A percentile compares a stretch with the other conserved stretches of the same genome.
Conservation (phyloP, 2,888 invertebrate genomes). For the Zygothrica quintamaculata region DNA sequence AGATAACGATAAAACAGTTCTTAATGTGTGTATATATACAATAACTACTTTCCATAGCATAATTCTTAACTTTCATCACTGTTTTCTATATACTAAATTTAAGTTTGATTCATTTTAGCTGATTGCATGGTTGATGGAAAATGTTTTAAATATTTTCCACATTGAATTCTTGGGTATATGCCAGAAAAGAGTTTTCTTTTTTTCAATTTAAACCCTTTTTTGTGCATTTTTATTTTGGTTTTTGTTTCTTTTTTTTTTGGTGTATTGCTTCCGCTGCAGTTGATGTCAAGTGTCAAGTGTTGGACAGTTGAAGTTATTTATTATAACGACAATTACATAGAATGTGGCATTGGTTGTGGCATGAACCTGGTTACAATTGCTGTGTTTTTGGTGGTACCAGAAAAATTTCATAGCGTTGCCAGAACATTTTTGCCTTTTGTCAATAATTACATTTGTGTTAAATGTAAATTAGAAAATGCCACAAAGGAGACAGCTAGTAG, state of each 20-base stretch:
- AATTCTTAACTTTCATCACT: no score
- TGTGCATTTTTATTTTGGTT: slow-evolving; percentile 48
- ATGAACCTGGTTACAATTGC: slow-evolving; percentile 21
- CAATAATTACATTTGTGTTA: slow-evolving; percentile 77
- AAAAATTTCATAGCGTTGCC: slow-evolving; percentile 48
- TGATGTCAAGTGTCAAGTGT: slow-evolving; percentile 82
- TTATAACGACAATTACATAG: slow-evolving; percentile 80
- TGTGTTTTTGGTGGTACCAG: slow-evolving; percentile 20
- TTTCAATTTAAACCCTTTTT: slow-evolving; percentile 22
- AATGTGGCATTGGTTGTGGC: slow-evolving; percentile 19
- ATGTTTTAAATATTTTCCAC: neutral
- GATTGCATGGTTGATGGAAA: no score
- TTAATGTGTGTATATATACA: no score
- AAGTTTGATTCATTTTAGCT: no score
- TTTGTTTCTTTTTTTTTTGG: no score
- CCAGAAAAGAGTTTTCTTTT: slow-evolving; percentile 3
- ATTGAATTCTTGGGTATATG: slow-evolving; percentile 37
- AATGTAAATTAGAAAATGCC: slow-evolving; percentile 78
- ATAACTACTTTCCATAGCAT: no score
- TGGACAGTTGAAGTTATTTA: slow-evolving; percentile 83
- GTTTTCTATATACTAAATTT: no score
- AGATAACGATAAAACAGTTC: no score
- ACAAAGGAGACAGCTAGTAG: slow-evolving; percentile 47
- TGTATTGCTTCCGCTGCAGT: slow-evolving; percentile 71
- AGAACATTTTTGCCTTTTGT: slow-evolving; percentile 55